A percentile compares a stretch with the other conserved stretches of the same genome.
Conservation (phyloP, 2,888 invertebrate species). For the Agonum fuliginosum region DNA sequence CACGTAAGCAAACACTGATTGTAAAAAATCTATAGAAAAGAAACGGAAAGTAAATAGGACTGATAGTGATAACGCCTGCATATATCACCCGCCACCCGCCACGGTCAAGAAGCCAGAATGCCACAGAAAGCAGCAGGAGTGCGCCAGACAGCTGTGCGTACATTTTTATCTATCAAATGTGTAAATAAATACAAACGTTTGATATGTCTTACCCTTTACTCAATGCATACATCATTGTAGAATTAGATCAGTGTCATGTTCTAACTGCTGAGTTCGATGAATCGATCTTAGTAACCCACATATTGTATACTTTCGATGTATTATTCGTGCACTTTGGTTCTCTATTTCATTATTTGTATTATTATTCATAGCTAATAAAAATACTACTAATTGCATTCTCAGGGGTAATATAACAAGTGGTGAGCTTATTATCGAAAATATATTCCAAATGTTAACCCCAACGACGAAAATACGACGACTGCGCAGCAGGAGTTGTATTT, state of each 20-base stretch:
- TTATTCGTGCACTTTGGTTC: too few species aligned
- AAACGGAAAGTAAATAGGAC: neutral
- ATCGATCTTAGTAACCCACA: constrained; percentile 26
- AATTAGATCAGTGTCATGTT: constrained; percentile 45
- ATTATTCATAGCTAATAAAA: too few species aligned
- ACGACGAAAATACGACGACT: too few species aligned
- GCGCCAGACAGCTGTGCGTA: constrained; percentile 43
- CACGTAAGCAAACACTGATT: constrained; percentile 37
- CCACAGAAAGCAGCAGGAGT: neutral
- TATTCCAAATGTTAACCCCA: too few species aligned
- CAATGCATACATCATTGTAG: neutral
- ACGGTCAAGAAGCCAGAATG: constrained; percentile 46
- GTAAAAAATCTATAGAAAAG: constrained; percentile 18
- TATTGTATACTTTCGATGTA: neutral
- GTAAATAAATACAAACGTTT: constrained; percentile 24
- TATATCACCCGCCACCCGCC: neutral
- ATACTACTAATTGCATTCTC: too few species aligned
- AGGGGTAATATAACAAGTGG: too few species aligned
- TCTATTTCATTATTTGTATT: too few species aligned
- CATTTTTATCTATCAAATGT: constrained; percentile 27
- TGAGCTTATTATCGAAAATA: too few species aligned
- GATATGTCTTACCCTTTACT: constrained; percentile 43
- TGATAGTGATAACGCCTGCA: constrained; percentile 8
- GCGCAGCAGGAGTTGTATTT: too few species aligned
- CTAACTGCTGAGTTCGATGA: neutral